These are phyloP conservation scores for Mallotus villosus DNA, from an alignment of 2,797 vertebrate genomes.

Conservation along the genomic window DNA sequence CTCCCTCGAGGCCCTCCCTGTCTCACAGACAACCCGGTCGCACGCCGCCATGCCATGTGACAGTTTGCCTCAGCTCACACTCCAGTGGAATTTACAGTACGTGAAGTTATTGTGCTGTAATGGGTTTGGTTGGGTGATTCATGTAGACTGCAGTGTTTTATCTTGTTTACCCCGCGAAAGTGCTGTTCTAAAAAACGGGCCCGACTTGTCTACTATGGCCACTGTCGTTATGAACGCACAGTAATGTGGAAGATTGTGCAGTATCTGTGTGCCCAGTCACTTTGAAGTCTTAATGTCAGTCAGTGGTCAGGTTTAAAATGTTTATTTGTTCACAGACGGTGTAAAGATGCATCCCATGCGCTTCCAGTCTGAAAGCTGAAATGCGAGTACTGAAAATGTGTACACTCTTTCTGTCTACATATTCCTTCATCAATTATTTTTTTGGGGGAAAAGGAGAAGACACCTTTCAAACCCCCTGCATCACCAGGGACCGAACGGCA, in stretches of 20 bases:
- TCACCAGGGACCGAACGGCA: constrained; percentile 61
- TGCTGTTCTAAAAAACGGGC: neutral
- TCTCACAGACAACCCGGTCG: constrained; percentile 48
- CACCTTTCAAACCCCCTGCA: constrained; percentile 48
- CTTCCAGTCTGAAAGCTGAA: neutral
- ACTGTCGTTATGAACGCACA: constrained; percentile 13
- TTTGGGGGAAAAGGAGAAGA: constrained; percentile 43
- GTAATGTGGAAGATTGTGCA: neutral
- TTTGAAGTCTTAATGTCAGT: too few species aligned
- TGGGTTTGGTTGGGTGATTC: constrained; percentile 37
- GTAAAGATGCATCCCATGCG: too few species aligned
- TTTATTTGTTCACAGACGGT: too few species aligned
- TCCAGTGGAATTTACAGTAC: constrained; percentile 49
- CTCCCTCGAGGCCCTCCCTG: constrained; percentile 39
- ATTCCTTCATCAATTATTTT: constrained; percentile 15
- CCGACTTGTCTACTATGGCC: neutral
- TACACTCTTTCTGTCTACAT: constrained; percentile 4
- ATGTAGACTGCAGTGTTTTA: constrained; percentile 35
- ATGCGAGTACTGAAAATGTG: neutral
- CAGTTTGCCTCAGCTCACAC: constrained; percentile 37
- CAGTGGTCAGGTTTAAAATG: too few species aligned
- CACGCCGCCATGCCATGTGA: constrained; percentile 30
- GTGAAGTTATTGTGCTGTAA: constrained; percentile 22
- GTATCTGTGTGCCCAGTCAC: neutral
- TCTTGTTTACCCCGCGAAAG: constrained; percentile 29